Percentiles rank a stretch among this genome's conserved stretches.
Conservation (phyloP, 2,113 vertebrate species). For the Bujurquina vittata region DNA sequence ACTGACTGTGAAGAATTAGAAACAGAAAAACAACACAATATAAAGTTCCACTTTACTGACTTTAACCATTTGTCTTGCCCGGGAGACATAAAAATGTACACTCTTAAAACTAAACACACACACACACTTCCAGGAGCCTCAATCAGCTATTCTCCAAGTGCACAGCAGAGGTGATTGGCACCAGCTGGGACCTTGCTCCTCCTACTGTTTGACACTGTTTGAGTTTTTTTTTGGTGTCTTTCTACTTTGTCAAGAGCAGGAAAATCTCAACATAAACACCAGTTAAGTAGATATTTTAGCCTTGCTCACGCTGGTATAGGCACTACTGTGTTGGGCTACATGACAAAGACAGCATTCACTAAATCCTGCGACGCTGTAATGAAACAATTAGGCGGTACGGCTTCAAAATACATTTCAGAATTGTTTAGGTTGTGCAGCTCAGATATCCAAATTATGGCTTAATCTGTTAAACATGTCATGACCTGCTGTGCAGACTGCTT, state of each 20-base stretch:
- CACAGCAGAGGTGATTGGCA: conserved; percentile 50
- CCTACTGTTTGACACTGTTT: conserved; percentile 24
- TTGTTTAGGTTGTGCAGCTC: conserved; percentile 38
- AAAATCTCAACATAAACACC: conserved; percentile 46
- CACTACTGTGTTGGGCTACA: conserved; percentile 25
- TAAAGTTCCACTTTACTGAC: conserved; percentile 52
- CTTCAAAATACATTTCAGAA: conserved; percentile 35
- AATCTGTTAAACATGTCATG: conserved; percentile 60
- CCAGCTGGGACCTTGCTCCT: conserved; percentile 59
- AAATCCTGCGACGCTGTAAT: conserved; percentile 28
- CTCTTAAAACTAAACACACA: conserved; percentile 55
- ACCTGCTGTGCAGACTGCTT: conserved; percentile 32
- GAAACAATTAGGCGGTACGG: conserved; percentile 48
- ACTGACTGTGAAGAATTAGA: conserved; percentile 72
- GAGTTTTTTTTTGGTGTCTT: conserved; percentile 21
- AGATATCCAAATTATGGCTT: conserved; percentile 54
- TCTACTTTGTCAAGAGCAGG: conserved; percentile 47
- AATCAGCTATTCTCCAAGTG: conserved; percentile 42
- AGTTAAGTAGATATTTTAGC: conserved; percentile 28
- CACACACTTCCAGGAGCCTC: conserved; percentile 27
- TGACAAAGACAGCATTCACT: conserved; percentile 52
- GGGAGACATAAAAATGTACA: conserved; percentile 58
- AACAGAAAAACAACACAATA: conserved; percentile 52
- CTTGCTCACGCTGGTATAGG: conserved; percentile 13
- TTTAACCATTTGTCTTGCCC: conserved; percentile 61